Evolutionary conservation across 2,797 vertebrate genomes (phyloP), one percentile per base, ranked within the genome.

Genomic region (Rhinoraja longicauda): DNA sequence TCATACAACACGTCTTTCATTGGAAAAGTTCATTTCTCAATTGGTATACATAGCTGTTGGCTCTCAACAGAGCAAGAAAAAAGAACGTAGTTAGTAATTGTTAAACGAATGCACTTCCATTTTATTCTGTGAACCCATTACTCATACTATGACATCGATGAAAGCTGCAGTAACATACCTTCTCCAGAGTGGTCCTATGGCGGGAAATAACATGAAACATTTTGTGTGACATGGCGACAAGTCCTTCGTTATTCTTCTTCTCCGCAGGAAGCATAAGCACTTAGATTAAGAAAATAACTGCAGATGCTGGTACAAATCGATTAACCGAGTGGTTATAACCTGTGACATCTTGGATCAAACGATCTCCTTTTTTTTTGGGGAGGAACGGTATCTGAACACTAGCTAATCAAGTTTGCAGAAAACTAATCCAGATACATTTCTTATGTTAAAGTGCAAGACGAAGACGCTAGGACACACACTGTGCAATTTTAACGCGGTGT

Each of bases 1-100:
- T 72, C 90, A 91, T 73, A 72, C 90, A 45, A 36, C 67, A 32
- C 4, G 32, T 53, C 67, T 72, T 75, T 53, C 70, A 72, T 73
- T 8, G 90, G 21, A 92, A 75, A 92, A 92, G 90, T 92, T 92
- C 90, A 75, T 67, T 91, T 90, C 64, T 39, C 32, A 9, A 90
- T 36, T 70, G 88, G 32, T 19, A 92, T 15, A 73, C 39, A 53
- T 53, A 75, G 67, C 70, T 57, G n/a, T 70, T 67, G 62, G 29
- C 19, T 90, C 86, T 92, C 24, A 92, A 92, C 39, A 92, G 70
- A 29, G 21, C 67, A 91, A 73, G 92, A 73, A 72, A 53, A 13
- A 91, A 19, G 24, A 91, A 91, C 39, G 67, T 45, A 29, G 88
- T 32, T 91, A 91, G 67, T 39, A 91, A 75, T 75, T 92, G 67